These are phyloP conservation scores for Patagioenas fasciata DNA, from an alignment of 2,113 vertebrate species.

Conservation along the genomic window DNA sequence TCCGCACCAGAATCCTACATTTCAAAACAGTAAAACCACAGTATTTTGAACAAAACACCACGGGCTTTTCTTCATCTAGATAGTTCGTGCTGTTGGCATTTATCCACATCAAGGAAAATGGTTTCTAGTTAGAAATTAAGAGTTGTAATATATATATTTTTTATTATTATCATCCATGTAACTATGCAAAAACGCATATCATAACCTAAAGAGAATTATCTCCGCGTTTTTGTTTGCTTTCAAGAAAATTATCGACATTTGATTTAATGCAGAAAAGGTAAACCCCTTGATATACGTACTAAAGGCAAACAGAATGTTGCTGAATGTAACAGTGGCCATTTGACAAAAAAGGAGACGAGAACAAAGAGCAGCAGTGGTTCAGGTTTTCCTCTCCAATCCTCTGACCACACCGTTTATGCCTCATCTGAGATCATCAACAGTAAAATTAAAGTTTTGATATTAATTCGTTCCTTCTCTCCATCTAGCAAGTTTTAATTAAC, in stretches of 20 bases:
- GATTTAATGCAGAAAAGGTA: not conserved
- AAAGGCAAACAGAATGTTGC: not conserved
- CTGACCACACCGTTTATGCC: not conserved
- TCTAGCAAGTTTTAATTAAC: constrained; percentile 8
- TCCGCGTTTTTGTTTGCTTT: not conserved
- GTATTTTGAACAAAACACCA: not conserved
- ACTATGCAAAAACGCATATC: not conserved
- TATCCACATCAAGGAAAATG: not conserved
- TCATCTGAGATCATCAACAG: constrained; percentile 24
- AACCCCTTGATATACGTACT: not conserved
- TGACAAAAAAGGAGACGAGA: not conserved
- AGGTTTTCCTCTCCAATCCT: not conserved
- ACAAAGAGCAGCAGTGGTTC: not conserved
- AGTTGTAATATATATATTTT: not conserved
- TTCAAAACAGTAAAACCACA: not conserved
- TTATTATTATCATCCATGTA: not conserved
- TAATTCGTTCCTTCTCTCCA: not conserved
- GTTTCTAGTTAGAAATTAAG: not conserved
- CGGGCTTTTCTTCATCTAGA: not conserved
- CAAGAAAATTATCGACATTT: not conserved
- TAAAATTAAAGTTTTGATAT: constrained; percentile 28
- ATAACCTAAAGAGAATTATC: not conserved
- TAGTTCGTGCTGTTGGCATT: not conserved
- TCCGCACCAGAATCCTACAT: constrained; percentile 91
- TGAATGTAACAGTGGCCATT: not conserved